A percentile compares a stretch with the other conserved stretches of the same genome.
phyloP scores from a whole-genome alignment of 2,888 invertebrate species.

The Agrotis exclamationis region DNA sequence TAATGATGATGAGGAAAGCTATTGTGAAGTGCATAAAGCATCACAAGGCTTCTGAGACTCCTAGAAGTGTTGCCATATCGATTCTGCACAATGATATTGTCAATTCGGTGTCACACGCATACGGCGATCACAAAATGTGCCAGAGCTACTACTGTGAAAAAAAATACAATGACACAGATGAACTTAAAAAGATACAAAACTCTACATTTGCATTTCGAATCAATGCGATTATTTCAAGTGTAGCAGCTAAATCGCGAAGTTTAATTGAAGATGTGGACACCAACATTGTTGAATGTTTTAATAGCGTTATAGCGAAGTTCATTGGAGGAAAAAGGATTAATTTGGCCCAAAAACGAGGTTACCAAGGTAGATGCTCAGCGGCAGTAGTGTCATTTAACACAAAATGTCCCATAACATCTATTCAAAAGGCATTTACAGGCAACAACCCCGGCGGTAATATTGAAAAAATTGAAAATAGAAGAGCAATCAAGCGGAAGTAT shows the following conservation, averaged over 20 bases:
- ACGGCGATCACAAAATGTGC: no score
- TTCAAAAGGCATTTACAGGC: background rate
- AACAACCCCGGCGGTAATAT: background rate
- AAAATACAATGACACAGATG: no score
- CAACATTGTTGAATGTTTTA: constrained; percentile 9
- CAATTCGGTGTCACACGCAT: no score
- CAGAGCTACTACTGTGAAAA: no score
- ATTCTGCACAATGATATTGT: no score
- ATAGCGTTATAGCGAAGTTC: constrained; percentile 5
- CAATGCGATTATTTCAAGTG: constrained; percentile 1
- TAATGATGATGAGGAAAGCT: no score
- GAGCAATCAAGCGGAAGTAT: constrained; percentile 11
- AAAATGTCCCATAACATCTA: background rate
- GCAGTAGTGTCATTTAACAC: background rate
- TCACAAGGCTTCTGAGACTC: no score
- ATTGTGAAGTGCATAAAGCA: no score
- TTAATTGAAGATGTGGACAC: constrained; percentile 4
- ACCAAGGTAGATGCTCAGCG: background rate
- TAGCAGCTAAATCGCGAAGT: constrained; percentile 3
- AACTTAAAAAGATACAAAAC: no score
- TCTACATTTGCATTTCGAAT: background rate
- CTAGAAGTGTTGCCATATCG: no score
- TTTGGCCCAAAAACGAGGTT: background rate
- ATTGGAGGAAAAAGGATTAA: constrained; percentile 2
- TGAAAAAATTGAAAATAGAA: constrained; percentile 1